Percentiles rank a stretch among this genome's conserved stretches.
These are phyloP conservation scores for Oscheius sp. DNA, from an alignment of 1,140 invertebrate species.

Conservation along the genomic window DNA sequence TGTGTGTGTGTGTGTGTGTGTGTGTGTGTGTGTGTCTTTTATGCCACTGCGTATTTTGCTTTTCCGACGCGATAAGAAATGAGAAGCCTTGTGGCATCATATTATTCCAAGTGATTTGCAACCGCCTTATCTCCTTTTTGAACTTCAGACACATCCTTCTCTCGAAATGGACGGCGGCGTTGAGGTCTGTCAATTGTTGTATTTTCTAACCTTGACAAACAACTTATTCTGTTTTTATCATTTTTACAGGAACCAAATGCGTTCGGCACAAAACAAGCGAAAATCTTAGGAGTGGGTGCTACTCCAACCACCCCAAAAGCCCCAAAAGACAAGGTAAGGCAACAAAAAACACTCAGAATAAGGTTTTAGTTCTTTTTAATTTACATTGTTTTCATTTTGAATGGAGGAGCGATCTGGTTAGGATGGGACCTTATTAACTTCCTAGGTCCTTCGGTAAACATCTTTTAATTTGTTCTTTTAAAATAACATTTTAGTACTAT, in stretches of 20 bases:
- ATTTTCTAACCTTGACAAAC: not conserved
- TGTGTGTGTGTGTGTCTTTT: too few relatives aligned
- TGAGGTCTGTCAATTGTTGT: not conserved
- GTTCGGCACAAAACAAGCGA: not conserved
- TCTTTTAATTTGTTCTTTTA: not conserved
- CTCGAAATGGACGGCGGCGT: not conserved
- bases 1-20: too few relatives aligned
- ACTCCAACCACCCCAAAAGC: not conserved
- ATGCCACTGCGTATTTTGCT: too few relatives aligned
- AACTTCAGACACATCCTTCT: not conserved
- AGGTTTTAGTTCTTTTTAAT: not conserved
- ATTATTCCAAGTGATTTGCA: conserved; percentile 2
- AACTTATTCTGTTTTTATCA: not conserved
- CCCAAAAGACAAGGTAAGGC: not conserved
- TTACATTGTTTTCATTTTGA: not conserved
- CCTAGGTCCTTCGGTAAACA: not conserved
- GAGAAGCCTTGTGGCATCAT: conserved; percentile 4
- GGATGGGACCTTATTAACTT: not conserved
- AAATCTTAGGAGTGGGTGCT: not conserved
- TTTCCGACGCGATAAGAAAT: too few relatives aligned
- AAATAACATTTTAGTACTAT: not conserved
- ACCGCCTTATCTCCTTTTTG: not conserved
- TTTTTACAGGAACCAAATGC: not conserved
- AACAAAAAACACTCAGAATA: not conserved
- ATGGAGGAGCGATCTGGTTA: not conserved